A percentile compares a stretch with the other conserved stretches of the same genome.
These are phyloP conservation scores for Caenorhabditis plicata DNA, from an alignment of 2,888 invertebrate genomes.

Conservation along the genomic window DNA sequence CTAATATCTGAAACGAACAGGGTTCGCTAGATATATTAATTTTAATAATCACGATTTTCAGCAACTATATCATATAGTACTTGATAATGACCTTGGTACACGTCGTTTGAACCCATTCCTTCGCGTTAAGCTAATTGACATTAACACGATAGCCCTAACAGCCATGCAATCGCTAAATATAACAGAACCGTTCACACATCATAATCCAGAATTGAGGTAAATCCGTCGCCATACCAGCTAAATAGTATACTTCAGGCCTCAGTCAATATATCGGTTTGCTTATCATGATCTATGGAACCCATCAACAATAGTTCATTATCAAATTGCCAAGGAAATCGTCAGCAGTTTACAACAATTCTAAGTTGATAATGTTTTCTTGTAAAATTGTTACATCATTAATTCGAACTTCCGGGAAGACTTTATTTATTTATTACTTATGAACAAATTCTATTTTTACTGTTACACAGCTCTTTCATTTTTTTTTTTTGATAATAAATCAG, in stretches of 20 bases:
- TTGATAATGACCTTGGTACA: slow-evolving; percentile 45
- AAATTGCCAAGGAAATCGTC: slow-evolving; percentile 48
- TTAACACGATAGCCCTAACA: slow-evolving; percentile 47
- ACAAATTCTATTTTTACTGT: no score
- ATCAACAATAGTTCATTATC: slow-evolving; percentile 53
- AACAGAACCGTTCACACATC: slow-evolving; percentile 54
- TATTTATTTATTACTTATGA: no score
- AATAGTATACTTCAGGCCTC: slow-evolving; percentile 29
- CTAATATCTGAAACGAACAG: slow-evolving; percentile 47
- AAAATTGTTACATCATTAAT: no score
- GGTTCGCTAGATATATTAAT: slow-evolving; percentile 10
- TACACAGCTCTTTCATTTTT: no score
- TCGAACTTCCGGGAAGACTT: no score
- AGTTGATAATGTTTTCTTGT: background rate
- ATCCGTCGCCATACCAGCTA: slow-evolving; percentile 8
- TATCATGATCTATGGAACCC: slow-evolving; percentile 59
- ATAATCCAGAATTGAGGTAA: slow-evolving; percentile 43
- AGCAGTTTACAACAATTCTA: slow-evolving; percentile 49
- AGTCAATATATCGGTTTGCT: slow-evolving; percentile 47
- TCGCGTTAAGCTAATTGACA: slow-evolving; percentile 43
- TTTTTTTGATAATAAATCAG: no score
- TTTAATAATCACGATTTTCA: slow-evolving; percentile 13
- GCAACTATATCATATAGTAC: slow-evolving; percentile 46
- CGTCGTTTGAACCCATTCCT: slow-evolving; percentile 34
- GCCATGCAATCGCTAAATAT: slow-evolving; percentile 52